Evolutionary conservation across 2,888 invertebrate species (phyloP), one percentile per base, ranked within the genome.

Genomic region (Tetrapedia diversipes): DNA sequence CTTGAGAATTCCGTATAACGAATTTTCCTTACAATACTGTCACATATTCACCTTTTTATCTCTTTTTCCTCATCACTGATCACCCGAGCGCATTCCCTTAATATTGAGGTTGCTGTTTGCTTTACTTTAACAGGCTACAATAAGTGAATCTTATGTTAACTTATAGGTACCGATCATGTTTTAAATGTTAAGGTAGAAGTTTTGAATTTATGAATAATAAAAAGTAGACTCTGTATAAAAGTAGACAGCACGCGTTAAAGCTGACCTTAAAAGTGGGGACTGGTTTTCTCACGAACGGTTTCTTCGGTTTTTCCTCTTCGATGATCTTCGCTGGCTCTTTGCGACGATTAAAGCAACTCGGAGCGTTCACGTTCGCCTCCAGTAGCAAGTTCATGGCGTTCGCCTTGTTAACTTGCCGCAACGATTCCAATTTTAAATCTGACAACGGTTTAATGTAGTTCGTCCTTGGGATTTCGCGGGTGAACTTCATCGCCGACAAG

Each of bases 31-130:
- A n/a, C n/a, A 7, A 19, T n/a, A 19, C 8, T 0, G 6, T 6
- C 6, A 4, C 14, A 37, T n/a, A 32, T 0, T 63, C 64, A 84
- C 84, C 70, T 84, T 51, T 75, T 74, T 53, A 82, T 65, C 56
- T 83, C 82, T 53, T 84, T 86, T 7, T 66, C 60, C 45, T 82
- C 83, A 10, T 79, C 56, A 24, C 56, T 79, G 4, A 74, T 57
- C 22, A 86, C 74, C 7, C 70, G 75, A 0, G 84, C 79, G 47
- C 79, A 81, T 57, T 86, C 84, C 16, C 81, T 71, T 7, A 86
- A 56, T 22, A 78, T 77, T 14, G 80, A 80, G 11, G 83, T 63
- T 39, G 73, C 41, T 2, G 78, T 86, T 32, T 81, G 78, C 27
- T 79, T 84, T n/a, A 86, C 57, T 32, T 67, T 56, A 7, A 86